A percentile compares a stretch with the other conserved stretches of the same genome.
These are phyloP conservation scores for Ammodytes dubius DNA, from an alignment of 2,113 vertebrate genomes.

Conservation along the genomic window DNA sequence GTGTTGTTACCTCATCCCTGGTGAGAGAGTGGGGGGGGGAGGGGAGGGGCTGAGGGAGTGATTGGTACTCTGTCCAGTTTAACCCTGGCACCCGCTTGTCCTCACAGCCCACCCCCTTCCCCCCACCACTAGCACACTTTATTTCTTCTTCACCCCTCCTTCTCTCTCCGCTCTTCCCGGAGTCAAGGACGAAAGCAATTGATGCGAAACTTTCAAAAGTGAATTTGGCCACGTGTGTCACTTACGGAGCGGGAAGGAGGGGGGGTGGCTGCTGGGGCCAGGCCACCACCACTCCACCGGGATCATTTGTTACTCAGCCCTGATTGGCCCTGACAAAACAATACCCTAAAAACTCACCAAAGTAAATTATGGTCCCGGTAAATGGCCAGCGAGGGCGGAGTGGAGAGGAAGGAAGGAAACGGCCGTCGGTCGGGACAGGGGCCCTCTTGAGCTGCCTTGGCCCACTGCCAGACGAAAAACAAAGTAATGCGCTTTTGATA, in stretches of 20 bases:
- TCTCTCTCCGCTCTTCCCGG: constrained; percentile 79
- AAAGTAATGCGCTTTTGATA: constrained; percentile 99
- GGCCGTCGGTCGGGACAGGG: constrained; percentile 64
- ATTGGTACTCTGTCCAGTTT: constrained; percentile 81
- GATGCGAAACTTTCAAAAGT: constrained; percentile 97
- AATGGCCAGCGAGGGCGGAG: constrained; percentile 89
- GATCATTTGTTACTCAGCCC: constrained; percentile 98
- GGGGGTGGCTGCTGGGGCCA: constrained; percentile 72
- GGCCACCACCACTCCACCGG: constrained; percentile 88
- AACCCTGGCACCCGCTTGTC: constrained; percentile 59
- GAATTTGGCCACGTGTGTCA: constrained; percentile 92
- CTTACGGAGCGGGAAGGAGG: constrained; percentile 82
- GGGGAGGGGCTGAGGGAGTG: constrained; percentile 11
- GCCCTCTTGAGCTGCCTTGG: constrained; percentile 82
- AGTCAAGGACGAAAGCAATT: constrained; percentile 98
- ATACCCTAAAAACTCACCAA: constrained; percentile 99
- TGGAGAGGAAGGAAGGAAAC: constrained; percentile 79
- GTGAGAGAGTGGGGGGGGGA: constrained; percentile 76
- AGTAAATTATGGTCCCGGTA: constrained; percentile 98
- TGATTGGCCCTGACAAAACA: constrained; percentile 99
- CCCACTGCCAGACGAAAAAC: constrained; percentile 92
- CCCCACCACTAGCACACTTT: neutral
- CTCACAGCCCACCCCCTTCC: constrained; percentile 13
- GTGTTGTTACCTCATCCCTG: constrained; percentile 94
- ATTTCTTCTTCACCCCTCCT: constrained; percentile 52